Evolutionary conservation across 2,888 invertebrate species (phyloP), one percentile per base, ranked within the genome.

Genomic region (Crematogaster levior): DNA sequence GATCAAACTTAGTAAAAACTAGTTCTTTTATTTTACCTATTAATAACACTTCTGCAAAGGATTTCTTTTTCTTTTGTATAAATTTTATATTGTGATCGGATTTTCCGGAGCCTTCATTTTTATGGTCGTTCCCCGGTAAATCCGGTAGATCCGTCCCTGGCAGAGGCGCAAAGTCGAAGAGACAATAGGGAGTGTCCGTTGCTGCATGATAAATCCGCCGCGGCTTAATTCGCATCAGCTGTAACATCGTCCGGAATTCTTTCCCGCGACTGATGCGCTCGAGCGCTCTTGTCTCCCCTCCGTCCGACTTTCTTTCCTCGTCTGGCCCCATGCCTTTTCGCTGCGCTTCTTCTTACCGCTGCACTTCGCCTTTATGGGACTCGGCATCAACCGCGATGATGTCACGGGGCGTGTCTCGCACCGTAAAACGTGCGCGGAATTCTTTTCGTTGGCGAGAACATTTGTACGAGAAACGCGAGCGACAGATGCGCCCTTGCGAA

Each of bases 381-480:
- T 65, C 85, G 84, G 86, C 84, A 85, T 84, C 86, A 77, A 63
- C 79, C 37, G 73, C 79, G 88, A 82, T 89, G 90, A 90, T 87
- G 90, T 90, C 90, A 90, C 88, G 79, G 87, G 90, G 90, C 89
- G 90, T 90, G 89, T 90, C 88, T 85, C 82, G 84, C 77, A 77
- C 82, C 81, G 85, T 84, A 89, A 79, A 85, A 88, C 88, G 89
- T 87, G 88, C 82, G 48, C 85, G 73, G 85, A 87, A 84, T 86
- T 85, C 86, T 85, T 86, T 85, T 79, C 70, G 68, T 24, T 70
- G 70, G 30, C 68, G 21, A 56, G 68, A 56, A 56, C 77, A 77
- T 58, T 77, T 70, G 70, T 79, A 79, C 77, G 70, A 79, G 56
- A 70, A 43, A 56, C 53, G 30, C 70, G 30, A 66, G 27, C 66